phyloP scores from a whole-genome alignment of 1,140 invertebrate genomes.

The Zaprionus nigranus region DNA sequence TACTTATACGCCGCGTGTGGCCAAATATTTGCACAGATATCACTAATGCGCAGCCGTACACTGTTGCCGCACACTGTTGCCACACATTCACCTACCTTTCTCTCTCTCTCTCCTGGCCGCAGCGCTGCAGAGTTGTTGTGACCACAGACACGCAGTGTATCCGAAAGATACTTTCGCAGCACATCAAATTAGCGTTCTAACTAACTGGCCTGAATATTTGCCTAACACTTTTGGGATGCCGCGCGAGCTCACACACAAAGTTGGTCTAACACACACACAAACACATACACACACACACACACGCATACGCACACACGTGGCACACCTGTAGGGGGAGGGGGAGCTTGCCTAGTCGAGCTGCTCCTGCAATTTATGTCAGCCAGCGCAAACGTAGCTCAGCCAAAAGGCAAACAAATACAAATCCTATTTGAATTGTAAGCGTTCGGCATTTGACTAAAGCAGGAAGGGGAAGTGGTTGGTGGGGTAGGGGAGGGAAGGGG shows the following conservation, averaged over 20 bases:
- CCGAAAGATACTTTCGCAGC: slow-evolving; percentile 43
- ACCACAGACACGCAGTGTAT: slow-evolving; percentile 36
- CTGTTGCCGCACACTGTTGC: neutral
- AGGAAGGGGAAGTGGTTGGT: neutral
- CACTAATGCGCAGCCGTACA: slow-evolving; percentile 41
- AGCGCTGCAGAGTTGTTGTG: slow-evolving; percentile 1
- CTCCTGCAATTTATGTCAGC: slow-evolving; percentile 41
- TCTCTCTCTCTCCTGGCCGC: neutral
- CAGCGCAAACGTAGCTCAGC: slow-evolving; percentile 45
- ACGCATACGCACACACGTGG: neutral
- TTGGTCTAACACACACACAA: slow-evolving; percentile 15
- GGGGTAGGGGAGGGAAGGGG: too few species aligned
- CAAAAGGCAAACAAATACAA: slow-evolving; percentile 56
- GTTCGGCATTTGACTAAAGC: slow-evolving; percentile 21
- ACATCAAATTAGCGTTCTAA: slow-evolving; percentile 50
- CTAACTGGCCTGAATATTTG: slow-evolving; percentile 49
- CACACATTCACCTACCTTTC: neutral
- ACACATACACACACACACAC: neutral
- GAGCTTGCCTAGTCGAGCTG: slow-evolving; percentile 19
- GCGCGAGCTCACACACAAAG: slow-evolving; percentile 14
- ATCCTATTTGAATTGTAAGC: slow-evolving; percentile 54
- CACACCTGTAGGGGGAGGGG: neutral
- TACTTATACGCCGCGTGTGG: slow-evolving; percentile 42
- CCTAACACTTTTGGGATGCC: slow-evolving; percentile 48
- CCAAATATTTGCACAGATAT: slow-evolving; percentile 43